phyloP scores from a whole-genome alignment of 2,888 invertebrate genomes.

The Imbricaverruca yamaguchii region DNA sequence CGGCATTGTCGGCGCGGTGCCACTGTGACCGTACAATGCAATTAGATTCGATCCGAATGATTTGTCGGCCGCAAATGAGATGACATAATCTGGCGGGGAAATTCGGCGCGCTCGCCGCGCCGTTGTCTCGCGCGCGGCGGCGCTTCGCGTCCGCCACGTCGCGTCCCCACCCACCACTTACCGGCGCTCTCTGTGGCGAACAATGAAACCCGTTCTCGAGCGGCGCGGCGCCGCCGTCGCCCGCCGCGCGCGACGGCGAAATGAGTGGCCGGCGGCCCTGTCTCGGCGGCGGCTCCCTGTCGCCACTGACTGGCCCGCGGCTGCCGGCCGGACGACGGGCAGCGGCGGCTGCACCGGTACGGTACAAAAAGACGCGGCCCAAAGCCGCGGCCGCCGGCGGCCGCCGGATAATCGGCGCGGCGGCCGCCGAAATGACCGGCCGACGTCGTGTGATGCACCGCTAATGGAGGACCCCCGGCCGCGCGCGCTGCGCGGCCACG shows the following conservation, averaged over 20 bases:
- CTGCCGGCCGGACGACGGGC: conserved; percentile 22
- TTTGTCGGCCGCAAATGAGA: neutral
- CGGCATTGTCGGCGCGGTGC: too few species aligned
- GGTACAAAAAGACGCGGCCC: neutral
- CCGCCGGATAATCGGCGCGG: neutral
- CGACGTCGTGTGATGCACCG: neutral
- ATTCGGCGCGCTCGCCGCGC: too few species aligned
- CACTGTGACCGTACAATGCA: neutral
- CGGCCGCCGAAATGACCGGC: neutral
- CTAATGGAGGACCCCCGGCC: neutral
- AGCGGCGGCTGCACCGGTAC: neutral
- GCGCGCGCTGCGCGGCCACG: neutral
- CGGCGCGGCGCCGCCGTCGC: too few species aligned
- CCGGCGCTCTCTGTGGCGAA: too few species aligned
- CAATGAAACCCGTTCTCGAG: too few species aligned
- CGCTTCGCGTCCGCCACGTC: too few species aligned
- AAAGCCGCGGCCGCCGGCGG: too few species aligned
- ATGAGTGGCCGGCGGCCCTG: neutral
- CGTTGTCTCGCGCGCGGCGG: too few species aligned
- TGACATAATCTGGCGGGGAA: neutral
- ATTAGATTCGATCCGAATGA: too few species aligned
- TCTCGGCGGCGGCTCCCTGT: neutral
- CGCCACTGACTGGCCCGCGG: conserved; percentile 26
- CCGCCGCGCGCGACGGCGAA: too few species aligned
- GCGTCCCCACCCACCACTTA: too few species aligned